Conservation (phyloP, 2,797 vertebrate species). For the Setipinna tenuifilis region DNA sequence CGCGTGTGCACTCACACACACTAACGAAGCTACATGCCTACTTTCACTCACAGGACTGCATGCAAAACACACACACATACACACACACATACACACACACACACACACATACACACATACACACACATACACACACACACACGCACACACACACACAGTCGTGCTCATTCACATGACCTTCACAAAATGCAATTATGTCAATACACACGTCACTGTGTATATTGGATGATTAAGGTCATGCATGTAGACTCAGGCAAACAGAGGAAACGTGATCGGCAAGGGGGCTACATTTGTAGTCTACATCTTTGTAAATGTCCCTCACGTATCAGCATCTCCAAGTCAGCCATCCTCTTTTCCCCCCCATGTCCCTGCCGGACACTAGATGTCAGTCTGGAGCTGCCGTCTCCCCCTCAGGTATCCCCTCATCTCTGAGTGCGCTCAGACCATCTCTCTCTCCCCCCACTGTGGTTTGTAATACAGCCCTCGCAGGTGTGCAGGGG, state of each 20-base stretch:
- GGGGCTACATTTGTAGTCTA: neutral
- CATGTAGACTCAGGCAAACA: neutral
- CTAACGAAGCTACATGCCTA: neutral
- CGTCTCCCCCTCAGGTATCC: neutral
- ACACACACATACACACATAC: neutral
- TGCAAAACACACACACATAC: neutral
- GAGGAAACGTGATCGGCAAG: neutral
- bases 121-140: neutral
- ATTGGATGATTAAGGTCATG: neutral
- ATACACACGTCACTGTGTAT: neutral
- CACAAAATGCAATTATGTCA: neutral
- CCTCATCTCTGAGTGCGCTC: neutral
- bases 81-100: neutral
- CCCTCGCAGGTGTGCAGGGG: neutral
- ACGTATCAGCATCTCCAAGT: neutral
- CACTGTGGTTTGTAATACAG: neutral
- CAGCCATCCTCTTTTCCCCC: neutral
- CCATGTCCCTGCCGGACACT: conserved; percentile 45
- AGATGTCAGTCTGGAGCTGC: conserved; percentile 60
- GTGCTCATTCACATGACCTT: neutral
- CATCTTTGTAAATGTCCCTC: neutral
- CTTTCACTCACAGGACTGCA: neutral
- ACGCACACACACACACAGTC: neutral
- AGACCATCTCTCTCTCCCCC: neutral
- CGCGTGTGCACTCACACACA: neutral